Evolutionary conservation across 23 tunicate genomes (phyloP).

Genomic region (Ciona savignyi): DNA sequence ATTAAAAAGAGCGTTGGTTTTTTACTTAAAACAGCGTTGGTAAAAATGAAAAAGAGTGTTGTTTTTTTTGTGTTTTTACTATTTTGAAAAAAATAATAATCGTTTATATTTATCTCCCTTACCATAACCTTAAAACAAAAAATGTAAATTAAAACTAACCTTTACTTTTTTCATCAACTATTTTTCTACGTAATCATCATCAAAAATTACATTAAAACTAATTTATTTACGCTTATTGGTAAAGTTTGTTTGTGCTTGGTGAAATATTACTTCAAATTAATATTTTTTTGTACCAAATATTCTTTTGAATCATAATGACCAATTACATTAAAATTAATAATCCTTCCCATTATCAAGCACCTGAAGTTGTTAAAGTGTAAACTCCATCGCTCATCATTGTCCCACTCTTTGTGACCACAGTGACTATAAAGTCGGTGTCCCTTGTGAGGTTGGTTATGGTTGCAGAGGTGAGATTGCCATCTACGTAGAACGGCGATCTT

Average conservation of each 20-base stretch:
- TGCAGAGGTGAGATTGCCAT: conserved; percentile 13
- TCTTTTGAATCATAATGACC: too few relatives aligned
- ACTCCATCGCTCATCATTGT: conserved; percentile 32
- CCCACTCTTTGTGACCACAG: conserved; percentile 22
- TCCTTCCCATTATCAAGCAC: neutral
- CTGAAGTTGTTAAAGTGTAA: conserved; percentile 27
- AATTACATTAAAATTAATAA: too few relatives aligned
- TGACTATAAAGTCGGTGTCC: conserved; percentile 31
- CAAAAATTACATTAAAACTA: too few relatives aligned
- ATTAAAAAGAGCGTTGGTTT: neutral
- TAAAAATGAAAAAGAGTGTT: neutral
- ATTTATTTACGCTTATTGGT: too few relatives aligned
- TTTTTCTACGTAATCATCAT: too few relatives aligned
- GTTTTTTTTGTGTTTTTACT: neutral
- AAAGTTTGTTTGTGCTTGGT: too few relatives aligned
- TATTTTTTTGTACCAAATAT: too few relatives aligned
- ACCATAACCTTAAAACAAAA: too few relatives aligned
- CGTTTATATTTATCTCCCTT: neutral
- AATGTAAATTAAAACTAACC: too few relatives aligned
- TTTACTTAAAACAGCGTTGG: neutral
- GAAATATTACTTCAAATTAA: neutral
- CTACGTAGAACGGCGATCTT: conserved; percentile 41
- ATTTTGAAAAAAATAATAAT: neutral
- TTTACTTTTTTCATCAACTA: too few relatives aligned
- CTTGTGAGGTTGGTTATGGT: conserved; percentile 19